Evolutionary conservation across 2,797 vertebrate species (phyloP).

Genomic region (Cyprinodon diabolis): DNA sequence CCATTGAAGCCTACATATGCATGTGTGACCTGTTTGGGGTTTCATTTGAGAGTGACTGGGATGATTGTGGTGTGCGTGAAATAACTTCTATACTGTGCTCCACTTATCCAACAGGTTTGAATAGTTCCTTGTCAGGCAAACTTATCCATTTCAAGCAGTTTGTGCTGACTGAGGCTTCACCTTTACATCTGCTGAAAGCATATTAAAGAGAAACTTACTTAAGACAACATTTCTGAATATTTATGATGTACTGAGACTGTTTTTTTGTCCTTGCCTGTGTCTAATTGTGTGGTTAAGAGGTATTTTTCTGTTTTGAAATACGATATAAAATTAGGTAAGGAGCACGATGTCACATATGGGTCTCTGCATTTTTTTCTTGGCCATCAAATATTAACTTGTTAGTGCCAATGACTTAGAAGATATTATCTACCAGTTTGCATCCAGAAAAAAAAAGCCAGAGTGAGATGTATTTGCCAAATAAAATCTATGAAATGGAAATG

Average conservation of each 20-base stretch:
- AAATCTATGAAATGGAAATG: too few species aligned
- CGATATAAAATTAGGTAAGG: too few species aligned
- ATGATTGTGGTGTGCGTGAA: neutral
- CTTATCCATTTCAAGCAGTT: slow-evolving; percentile 6
- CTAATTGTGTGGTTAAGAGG: too few species aligned
- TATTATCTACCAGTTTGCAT: too few species aligned
- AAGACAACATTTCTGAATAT: slow-evolving; percentile 4
- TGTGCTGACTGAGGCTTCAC: neutral
- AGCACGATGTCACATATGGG: too few species aligned
- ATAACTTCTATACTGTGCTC: neutral
- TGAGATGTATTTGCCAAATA: too few species aligned
- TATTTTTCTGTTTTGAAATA: too few species aligned
- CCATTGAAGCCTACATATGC: slow-evolving; percentile 9
- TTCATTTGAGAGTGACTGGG: slow-evolving; percentile 9
- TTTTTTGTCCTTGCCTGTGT: too few species aligned
- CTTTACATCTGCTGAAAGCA: neutral
- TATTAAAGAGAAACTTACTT: neutral
- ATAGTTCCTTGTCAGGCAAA: slow-evolving; percentile 4
- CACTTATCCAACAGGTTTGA: neutral
- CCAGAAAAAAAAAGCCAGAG: too few species aligned
- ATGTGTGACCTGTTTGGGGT: slow-evolving; percentile 14
- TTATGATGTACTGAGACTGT: neutral
- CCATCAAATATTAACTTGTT: too few species aligned
- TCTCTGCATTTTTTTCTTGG: too few species aligned
- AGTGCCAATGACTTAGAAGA: too few species aligned